Evolutionary conservation across 1,140 invertebrate genomes (phyloP).

Genomic region (Drosophila jambulina): DNA sequence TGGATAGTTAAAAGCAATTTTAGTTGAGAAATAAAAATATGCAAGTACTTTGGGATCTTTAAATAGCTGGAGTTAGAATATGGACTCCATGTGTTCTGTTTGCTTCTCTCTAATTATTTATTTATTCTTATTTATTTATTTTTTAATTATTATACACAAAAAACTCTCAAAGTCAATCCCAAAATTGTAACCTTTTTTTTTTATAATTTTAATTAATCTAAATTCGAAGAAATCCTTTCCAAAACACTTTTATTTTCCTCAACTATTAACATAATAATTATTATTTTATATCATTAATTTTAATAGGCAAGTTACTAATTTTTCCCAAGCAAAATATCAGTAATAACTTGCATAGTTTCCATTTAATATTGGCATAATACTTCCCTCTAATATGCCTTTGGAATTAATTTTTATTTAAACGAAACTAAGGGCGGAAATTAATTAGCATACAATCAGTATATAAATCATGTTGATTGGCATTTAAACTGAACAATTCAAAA

Average conservation of each 20-base stretch:
- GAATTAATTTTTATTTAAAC: background rate
- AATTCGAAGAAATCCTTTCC: no score
- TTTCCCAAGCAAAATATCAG: background rate
- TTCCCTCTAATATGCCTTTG: background rate
- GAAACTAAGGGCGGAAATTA: constrained; percentile 49
- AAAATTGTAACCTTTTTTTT: background rate
- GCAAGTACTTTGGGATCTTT: background rate
- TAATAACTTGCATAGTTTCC: background rate
- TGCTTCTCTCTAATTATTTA: no score
- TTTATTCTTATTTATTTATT: no score
- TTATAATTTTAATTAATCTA: no score
- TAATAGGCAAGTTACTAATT: background rate
- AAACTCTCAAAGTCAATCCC: background rate
- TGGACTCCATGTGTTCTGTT: no score
- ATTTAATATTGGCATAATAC: background rate
- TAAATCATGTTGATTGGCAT: constrained; percentile 39
- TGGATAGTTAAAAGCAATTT: rapidly evolving
- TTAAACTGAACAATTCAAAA: constrained; percentile 35
- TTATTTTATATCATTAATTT: background rate
- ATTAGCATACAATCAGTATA: constrained; percentile 49
- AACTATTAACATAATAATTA: background rate
- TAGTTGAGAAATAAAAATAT: background rate
- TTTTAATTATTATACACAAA: no score
- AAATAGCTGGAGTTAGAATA: no score
- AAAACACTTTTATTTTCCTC: no score